Conservation (phyloP, 2,113 vertebrate species). For the Oncorhynchus masou region DNA sequence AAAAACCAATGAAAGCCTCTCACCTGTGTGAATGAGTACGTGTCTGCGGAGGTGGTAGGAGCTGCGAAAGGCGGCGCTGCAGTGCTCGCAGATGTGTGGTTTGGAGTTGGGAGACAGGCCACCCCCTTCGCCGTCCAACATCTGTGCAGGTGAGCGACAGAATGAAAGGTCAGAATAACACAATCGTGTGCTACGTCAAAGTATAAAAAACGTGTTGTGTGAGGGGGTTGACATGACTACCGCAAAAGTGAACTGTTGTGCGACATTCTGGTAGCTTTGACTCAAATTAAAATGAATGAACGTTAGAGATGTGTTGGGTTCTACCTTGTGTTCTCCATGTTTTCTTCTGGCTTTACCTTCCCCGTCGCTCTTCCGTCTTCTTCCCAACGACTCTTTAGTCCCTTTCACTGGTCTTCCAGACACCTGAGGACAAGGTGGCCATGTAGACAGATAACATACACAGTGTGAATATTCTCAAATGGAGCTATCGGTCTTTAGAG, state of each 20-base stretch:
- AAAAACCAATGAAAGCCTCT: conserved; percentile 54
- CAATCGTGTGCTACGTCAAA: no score
- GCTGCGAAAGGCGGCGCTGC: conserved; percentile 95
- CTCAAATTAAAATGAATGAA: not conserved
- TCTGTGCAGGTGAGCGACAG: conserved; percentile 54
- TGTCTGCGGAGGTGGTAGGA: conserved; percentile 98
- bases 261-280: no score
- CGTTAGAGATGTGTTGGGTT: not conserved
- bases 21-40: conserved; percentile 96
- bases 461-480: no score
- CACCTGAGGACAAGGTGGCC: conserved; percentile 48
- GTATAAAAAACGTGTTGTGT: no score
- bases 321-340: conserved; percentile 79
- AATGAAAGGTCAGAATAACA: not conserved
- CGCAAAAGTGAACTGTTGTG: no score
- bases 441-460: not conserved
- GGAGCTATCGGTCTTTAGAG: not conserved
- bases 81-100: conserved; percentile 98
- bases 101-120: conserved; percentile 90
- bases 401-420: conserved; percentile 74
- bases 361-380: conserved; percentile 88
- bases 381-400: conserved; percentile 84
- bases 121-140: conserved; percentile 84
- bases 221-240: no score
- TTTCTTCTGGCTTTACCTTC: conserved; percentile 93